These are phyloP conservation scores for Clarias batrachus DNA, from an alignment of 2,113 vertebrate species.

Conservation along the genomic window DNA sequence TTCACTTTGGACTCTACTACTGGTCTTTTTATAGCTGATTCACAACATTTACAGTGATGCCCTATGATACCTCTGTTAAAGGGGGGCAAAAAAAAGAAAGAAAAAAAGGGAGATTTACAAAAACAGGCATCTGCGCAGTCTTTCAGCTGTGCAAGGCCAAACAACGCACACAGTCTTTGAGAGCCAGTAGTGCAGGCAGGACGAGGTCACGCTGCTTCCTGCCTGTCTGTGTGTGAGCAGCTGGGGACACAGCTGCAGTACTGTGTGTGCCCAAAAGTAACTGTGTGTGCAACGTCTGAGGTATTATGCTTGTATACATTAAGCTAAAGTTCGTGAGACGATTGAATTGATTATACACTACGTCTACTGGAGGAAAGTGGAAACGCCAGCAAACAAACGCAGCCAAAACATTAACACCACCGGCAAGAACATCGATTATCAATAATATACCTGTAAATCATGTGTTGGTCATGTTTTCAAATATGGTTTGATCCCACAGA, in stretches of 20 bases:
- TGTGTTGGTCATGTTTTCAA: too few species aligned
- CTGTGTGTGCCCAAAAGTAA: conserved; percentile 13
- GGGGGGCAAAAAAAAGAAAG: background rate
- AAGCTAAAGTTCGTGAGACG: background rate
- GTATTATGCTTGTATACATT: background rate
- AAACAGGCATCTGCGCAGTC: conserved; percentile 33
- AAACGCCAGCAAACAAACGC: background rate
- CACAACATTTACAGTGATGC: background rate
- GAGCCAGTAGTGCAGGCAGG: conserved; percentile 34
- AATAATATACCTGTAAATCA: too few species aligned
- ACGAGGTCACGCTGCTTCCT: conserved; percentile 48
- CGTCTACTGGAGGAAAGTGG: background rate
- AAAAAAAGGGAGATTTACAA: background rate
- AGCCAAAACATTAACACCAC: too few species aligned
- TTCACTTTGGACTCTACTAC: background rate
- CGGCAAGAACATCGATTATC: too few species aligned
- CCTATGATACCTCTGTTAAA: background rate
- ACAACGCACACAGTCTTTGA: conserved; percentile 50
- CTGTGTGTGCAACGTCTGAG: background rate
- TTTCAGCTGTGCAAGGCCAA: conserved; percentile 46
- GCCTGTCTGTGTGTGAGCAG: conserved; percentile 47
- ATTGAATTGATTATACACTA: background rate
- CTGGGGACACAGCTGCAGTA: conserved; percentile 55
- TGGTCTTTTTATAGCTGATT: background rate
- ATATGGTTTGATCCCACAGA: too few species aligned